Evolutionary conservation across 2,113 vertebrate species (phyloP), one percentile per base, ranked within the genome.

Genomic region (Machaerirhynchus nigripectus): DNA sequence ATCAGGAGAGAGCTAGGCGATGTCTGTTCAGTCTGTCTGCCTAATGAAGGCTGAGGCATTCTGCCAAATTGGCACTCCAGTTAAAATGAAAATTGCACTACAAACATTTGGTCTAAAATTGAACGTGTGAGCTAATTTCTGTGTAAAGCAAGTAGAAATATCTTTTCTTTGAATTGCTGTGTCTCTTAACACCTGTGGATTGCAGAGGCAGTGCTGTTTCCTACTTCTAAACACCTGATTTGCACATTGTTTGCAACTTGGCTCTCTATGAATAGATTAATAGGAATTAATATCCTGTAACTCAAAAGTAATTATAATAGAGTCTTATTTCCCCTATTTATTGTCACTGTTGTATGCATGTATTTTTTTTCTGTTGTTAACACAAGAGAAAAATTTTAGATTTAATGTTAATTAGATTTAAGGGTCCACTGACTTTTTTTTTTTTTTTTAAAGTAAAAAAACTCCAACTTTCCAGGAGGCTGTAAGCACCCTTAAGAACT

Each of bases 211-310:
- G 60, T 74, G 68, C 85, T 84, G 46, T 79, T 96, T 86, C 91
- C 73, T 83, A 46, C 75, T 88, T 53, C 39, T 84, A 14, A 94
- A 94, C 30, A 37, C n/a, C 50, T 86, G 87, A 75, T 95, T 91
- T 90, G 59, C 95, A 95, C 60, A 6, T 21, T 81, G 91, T 92
- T 87, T 90, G 84, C 88, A 90, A 77, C 73, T 88, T 3, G 0
- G 92, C 93, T 96, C 93, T 97, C 90, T 92, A 64, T 95, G 89
- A 96, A 78, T 69, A 88, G 86, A 94, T 97, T 96, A 90, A 97
- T 94, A 95, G 84, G 95, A 97, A 96, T 77, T 89, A 55, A 90
- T 87, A 85, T 47, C 76, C 71, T 93, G 88, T 96, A 90, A 88
- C 88, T 96, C 82, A 77, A 53, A 92, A 95, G 56, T 94, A 69